These are phyloP conservation scores for Dromas ardeola DNA, from an alignment of 2,113 vertebrate genomes.

Conservation along the genomic window DNA sequence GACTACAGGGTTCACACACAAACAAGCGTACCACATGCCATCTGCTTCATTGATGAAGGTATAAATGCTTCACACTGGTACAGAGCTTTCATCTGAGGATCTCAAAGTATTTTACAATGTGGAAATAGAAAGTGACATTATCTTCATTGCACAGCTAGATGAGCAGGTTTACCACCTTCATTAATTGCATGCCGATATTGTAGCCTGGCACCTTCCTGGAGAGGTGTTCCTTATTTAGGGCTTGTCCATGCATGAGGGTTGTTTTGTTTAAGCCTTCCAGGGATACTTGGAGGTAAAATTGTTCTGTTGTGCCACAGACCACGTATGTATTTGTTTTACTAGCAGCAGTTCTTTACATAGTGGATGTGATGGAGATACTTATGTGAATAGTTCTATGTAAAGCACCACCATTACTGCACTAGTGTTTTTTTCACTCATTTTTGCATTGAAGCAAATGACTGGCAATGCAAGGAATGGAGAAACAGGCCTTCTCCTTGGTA, in stretches of 20 bases:
- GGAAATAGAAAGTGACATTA: background rate
- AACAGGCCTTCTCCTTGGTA: background rate
- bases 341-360: background rate
- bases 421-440: background rate
- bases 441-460: background rate
- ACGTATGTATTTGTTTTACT: background rate
- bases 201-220: background rate
- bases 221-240: background rate
- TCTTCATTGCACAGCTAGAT: background rate
- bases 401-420: background rate
- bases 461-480: background rate
- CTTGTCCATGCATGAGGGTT: background rate
- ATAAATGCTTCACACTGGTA: background rate
- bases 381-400: accelerated
- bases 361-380: background rate
- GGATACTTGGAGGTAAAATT: background rate
- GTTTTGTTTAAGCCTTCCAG: background rate
- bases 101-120: background rate
- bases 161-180: background rate
- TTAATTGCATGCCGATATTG: background rate
- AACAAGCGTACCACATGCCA: background rate
- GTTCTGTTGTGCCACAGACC: background rate
- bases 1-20: background rate
- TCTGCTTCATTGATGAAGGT: background rate
- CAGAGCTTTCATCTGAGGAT: background rate